phyloP scores from a whole-genome alignment of 2,888 invertebrate genomes.

The Cistogaster globosa region DNA sequence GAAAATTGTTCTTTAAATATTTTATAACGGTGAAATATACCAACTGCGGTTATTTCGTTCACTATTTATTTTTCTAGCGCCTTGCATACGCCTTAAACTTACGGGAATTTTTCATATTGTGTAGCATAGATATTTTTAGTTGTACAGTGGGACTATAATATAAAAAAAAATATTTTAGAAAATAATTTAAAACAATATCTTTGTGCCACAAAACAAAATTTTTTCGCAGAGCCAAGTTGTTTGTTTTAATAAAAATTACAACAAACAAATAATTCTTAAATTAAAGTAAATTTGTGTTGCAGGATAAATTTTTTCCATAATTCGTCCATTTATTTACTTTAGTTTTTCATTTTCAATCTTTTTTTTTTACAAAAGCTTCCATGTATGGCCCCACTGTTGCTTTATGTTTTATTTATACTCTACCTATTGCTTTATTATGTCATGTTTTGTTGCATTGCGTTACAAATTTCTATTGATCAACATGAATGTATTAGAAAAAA shows the following conservation, averaged over 20 bases:
- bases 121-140: constrained; percentile 18
- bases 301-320: too few relatives aligned
- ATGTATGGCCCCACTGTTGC: neutral
- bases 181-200: too few relatives aligned
- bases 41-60: constrained; percentile 57
- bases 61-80: constrained; percentile 44
- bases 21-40: constrained; percentile 64
- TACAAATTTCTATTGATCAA: constrained; percentile 62
- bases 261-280: too few relatives aligned
- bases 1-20: constrained; percentile 66
- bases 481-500: constrained; percentile 24
- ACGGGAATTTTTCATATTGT: constrained; percentile 37
- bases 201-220: too few relatives aligned
- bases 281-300: too few relatives aligned
- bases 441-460: constrained; percentile 42
- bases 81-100: constrained; percentile 55
- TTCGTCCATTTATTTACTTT: too few relatives aligned
- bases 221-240: too few relatives aligned
- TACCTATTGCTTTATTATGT: constrained; percentile 19
- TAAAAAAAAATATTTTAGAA: neutral
- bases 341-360: too few relatives aligned
- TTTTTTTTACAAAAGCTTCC: too few relatives aligned
- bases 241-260: too few relatives aligned
- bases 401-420: constrained; percentile 37
- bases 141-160: constrained; percentile 38